Evolutionary conservation across 2,888 invertebrate species (phyloP).

Genomic region (Horisme vitalbata): DNA sequence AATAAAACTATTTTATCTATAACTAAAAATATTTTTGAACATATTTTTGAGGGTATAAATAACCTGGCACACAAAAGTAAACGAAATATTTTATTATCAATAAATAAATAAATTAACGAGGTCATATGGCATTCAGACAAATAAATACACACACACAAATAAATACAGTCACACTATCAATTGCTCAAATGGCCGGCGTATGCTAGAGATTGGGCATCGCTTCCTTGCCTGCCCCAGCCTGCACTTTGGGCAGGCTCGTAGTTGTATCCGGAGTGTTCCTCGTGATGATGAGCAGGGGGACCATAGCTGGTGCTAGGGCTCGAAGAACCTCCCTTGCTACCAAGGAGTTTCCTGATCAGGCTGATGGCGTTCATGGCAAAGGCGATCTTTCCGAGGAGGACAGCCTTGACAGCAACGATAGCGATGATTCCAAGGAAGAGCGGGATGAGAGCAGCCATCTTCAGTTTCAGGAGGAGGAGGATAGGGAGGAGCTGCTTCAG

Average conservation of each 20-base stretch:
- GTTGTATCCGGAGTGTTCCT: conserved; percentile 80
- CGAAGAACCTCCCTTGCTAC: conserved; percentile 72
- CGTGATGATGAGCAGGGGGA: conserved; percentile 81
- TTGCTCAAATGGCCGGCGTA: conserved; percentile 77
- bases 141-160: conserved; percentile 54
- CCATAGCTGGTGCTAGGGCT: conserved; percentile 83
- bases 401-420: conserved; percentile 91
- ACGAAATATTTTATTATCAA: conserved; percentile 44
- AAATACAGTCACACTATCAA: conserved; percentile 43
- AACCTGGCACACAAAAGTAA: conserved; percentile 6
- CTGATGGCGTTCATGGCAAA: conserved; percentile 89
- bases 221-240: conserved; percentile 86
- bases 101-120: conserved; percentile 67
- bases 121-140: conserved; percentile 59
- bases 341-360: conserved; percentile 85
- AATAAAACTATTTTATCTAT: neutral
- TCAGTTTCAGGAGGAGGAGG: conserved; percentile 89
- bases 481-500: conserved; percentile 90
- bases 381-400: conserved; percentile 93
- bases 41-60: neutral
- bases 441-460: conserved; percentile 89
- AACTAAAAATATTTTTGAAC: neutral
- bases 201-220: conserved; percentile 86
- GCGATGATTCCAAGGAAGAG: conserved; percentile 89
- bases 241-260: conserved; percentile 74